Evolutionary conservation across 2,113 vertebrate species (phyloP), one percentile per base, ranked within the genome.

Genomic region (Butastur rufipennis): DNA sequence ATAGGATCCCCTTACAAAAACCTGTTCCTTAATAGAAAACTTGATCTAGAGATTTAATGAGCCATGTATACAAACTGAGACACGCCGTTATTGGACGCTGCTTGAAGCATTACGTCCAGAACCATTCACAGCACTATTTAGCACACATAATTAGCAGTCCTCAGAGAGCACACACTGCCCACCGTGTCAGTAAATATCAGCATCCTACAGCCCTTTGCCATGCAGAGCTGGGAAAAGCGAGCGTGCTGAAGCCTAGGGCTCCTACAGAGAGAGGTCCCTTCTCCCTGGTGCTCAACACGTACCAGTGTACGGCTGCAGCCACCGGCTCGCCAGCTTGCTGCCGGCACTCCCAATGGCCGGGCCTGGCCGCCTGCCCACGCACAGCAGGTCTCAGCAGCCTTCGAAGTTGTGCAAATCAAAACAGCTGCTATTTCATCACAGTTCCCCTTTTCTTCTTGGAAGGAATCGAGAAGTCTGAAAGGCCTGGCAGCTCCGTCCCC

Each of bases 321-420:
- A 2, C 38, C 9, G 0, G 40, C 34, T 9, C 0, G 1, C 12
- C 88, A 11, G 36, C 55, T 14, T 5, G 2, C 65, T 16, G 18
- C 25, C 1, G 2, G 47, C 20, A 13, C 15, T 21, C 16, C 26
- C 20, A 7, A 3, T 3, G 3, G 26, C 58, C 4, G 1, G 5
- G 36, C 48, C 40, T 0, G 0, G 47, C 66, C 0, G 0, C 40
- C 21, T 16, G 10, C 36, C 73, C 32, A 6, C 1, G 0, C 36
- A 12, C 6, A 1, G 63, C 9, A 0, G 4, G 13, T 14, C 67
- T 34, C 55, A 2, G 43, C 3, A 59, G 67, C 55, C 61, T 88
- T 23, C 2, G 0, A 7, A 40, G 43, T 23, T 34, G 31, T 23
- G 66, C 42, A 32, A 34, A n/a, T 2, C 0, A 1, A 5, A 67